These are phyloP conservation scores for Microtus oregoni DNA, from an alignment of 2,113 vertebrate genomes.

Conservation along the genomic window DNA sequence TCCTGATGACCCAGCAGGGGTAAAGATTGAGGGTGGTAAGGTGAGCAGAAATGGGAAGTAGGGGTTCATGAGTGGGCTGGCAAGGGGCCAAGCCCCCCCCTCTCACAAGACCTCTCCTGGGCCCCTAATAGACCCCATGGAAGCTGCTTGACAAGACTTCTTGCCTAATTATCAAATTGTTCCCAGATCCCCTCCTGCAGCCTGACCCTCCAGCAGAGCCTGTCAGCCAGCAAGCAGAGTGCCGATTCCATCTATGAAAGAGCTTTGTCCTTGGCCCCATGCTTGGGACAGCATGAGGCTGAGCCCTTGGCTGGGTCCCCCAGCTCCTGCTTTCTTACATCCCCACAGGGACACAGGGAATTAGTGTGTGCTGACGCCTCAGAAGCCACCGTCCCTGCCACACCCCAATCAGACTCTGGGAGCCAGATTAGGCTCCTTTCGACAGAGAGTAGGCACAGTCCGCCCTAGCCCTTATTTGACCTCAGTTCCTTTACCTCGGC, in stretches of 20 bases:
- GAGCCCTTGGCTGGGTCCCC: neutral
- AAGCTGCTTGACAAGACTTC: constrained; percentile 77
- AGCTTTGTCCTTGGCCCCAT: neutral
- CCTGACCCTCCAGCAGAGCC: constrained; percentile 43
- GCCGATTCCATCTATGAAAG: neutral
- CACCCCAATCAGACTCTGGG: neutral
- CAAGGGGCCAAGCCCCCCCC: constrained; percentile 68
- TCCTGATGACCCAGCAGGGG: neutral
- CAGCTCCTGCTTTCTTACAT: neutral
- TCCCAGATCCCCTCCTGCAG: constrained; percentile 79
- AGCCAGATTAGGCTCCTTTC: neutral
- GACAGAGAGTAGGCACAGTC: neutral
- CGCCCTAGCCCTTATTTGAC: neutral
- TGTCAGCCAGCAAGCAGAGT: constrained; percentile 58
- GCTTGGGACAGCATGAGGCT: neutral
- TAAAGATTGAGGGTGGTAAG: neutral
- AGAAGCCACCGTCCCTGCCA: neutral
- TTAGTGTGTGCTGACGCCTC: neutral
- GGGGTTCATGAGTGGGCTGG: constrained; percentile 27
- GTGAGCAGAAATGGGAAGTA: neutral
- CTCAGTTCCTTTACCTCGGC: neutral
- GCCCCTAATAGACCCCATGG: constrained; percentile 60
- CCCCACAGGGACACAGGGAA: neutral
- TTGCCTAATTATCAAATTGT: constrained; percentile 82
- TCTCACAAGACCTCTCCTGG: constrained; percentile 9